Evolutionary conservation across 1,140 invertebrate genomes (phyloP).

Genomic region (Luehdorfia chinensis): DNA sequence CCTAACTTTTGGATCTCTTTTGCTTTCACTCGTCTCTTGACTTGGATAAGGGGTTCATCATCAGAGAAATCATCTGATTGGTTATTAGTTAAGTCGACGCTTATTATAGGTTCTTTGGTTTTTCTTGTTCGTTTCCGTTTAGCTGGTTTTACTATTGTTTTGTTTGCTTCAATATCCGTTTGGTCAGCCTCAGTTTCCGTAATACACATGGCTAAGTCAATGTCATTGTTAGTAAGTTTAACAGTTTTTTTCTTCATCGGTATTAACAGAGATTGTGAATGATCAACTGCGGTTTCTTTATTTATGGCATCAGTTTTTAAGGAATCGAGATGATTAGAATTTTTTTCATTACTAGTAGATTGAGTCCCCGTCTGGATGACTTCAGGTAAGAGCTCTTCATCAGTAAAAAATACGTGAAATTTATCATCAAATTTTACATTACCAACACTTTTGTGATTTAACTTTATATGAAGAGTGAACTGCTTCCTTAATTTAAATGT

Average conservation of each 20-base stretch:
- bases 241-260: not conserved
- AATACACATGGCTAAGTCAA: slow-evolving; percentile 21
- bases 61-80: slow-evolving; percentile 30
- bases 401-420: slow-evolving; percentile 52
- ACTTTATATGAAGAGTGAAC: slow-evolving; percentile 60
- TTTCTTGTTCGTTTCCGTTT: slow-evolving; percentile 23
- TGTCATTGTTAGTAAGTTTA: slow-evolving; percentile 1
- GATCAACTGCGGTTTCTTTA: too few relatives aligned
- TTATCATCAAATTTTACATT: slow-evolving; percentile 63
- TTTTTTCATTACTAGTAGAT: too few relatives aligned
- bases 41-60: slow-evolving; percentile 30
- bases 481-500: slow-evolving; percentile 47
- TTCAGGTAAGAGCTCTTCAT: slow-evolving; percentile 1
- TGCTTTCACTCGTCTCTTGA: slow-evolving; percentile 1
- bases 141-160: slow-evolving; percentile 5
- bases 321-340: too few relatives aligned
- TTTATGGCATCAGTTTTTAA: too few relatives aligned
- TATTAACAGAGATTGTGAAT: too few relatives aligned
- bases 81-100: not conserved
- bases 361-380: not conserved
- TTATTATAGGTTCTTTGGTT: not conserved
- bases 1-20: not conserved
- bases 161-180: slow-evolving; percentile 13
- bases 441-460: slow-evolving; percentile 49
- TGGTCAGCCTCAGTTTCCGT: slow-evolving; percentile 37